Evolutionary conservation across 2,113 vertebrate species (phyloP), one percentile per base, ranked within the genome.

Genomic region (Hemiscyllium ocellatum): DNA sequence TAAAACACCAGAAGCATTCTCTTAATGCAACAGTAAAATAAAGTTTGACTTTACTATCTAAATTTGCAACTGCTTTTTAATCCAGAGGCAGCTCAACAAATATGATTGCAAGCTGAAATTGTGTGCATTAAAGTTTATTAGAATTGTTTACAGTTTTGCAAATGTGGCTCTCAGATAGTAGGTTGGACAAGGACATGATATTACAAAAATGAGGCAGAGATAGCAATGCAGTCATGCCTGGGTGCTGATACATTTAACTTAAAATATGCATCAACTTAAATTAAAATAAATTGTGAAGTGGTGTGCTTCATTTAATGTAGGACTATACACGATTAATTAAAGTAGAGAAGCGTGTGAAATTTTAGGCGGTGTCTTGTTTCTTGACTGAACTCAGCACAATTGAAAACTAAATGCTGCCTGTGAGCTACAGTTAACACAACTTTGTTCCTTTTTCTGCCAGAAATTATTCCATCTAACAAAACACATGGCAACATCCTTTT

Each of bases 251-350:
- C 66, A 68, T 93, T 93, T 93, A 61, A 93, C 89, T 83, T 83
- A 17, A 66, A 91, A 65, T 37, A 91, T 93, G 89, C 89, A 66
- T 93, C n/a, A 65, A 17, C 89, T 66, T 37, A 93, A 93, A 93
- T 93, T 68, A 68, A 93, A 93, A 93, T 93, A 93, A 93, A 68
- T 93, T 61, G 7, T 66, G 89, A 93, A 22, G 3, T n/a, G 37
- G 61, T 93, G 87, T n/a, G 89, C 89, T 93, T 93, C 89, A 93
- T 68, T 66, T 93, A 33, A 66, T 66, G 33, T 8, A 93, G 61
- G 89, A 37, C 61, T 0, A 6, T 66, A 10, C 89, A 66, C 22
- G 89, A 93, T 93, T 93, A 93, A 93, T 93, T 93, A 68, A 93
- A 93, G 37, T 33, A 93, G 61, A 22, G 89, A 68, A n/a, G 89